Conservation (phyloP, 2,888 invertebrate genomes). For the Ophioninae sp. region DNA sequence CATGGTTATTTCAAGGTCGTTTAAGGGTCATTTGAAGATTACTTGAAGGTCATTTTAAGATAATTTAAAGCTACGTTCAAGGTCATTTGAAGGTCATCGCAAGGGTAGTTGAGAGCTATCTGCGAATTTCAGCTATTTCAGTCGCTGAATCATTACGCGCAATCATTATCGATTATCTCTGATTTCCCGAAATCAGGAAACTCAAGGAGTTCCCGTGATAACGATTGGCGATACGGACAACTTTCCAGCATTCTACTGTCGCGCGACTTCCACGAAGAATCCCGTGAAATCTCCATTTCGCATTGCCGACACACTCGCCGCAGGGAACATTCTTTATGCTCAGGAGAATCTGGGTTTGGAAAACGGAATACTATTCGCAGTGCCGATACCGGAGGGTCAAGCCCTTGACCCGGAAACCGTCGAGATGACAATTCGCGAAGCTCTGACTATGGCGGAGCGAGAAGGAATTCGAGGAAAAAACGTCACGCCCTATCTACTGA, state of each 20-base stretch:
- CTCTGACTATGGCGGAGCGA: conserved; percentile 84
- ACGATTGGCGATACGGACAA: conserved; percentile 85
- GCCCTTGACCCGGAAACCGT: conserved; percentile 84
- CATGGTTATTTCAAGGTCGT: too few relatives aligned
- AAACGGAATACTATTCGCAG: conserved; percentile 93
- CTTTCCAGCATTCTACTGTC: conserved; percentile 97
- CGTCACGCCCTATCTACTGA: conserved; percentile 95
- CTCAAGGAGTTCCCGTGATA: conserved; percentile 95
- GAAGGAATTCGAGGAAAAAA: conserved; percentile 90
- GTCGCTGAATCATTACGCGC: neutral
- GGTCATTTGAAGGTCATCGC: too few relatives aligned
- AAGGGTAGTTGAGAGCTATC: too few relatives aligned
- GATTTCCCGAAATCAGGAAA: conserved; percentile 86
- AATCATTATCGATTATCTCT: conserved; percentile 41
- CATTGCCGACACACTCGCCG: conserved; percentile 84
- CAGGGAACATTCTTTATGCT: conserved; percentile 87
- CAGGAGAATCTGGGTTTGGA: conserved; percentile 83
- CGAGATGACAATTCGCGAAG: conserved; percentile 87
- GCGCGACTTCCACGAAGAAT: conserved; percentile 85
- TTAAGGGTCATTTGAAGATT: too few relatives aligned
- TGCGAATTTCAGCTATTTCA: neutral
- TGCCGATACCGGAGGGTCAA: conserved; percentile 91
- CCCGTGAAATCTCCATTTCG: conserved; percentile 86
- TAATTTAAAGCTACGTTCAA: too few relatives aligned
- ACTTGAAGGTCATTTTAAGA: too few relatives aligned